Conservation (phyloP, 35 echinoderm and acorn worm genomes). For the Stichopus chloronotus region DNA sequence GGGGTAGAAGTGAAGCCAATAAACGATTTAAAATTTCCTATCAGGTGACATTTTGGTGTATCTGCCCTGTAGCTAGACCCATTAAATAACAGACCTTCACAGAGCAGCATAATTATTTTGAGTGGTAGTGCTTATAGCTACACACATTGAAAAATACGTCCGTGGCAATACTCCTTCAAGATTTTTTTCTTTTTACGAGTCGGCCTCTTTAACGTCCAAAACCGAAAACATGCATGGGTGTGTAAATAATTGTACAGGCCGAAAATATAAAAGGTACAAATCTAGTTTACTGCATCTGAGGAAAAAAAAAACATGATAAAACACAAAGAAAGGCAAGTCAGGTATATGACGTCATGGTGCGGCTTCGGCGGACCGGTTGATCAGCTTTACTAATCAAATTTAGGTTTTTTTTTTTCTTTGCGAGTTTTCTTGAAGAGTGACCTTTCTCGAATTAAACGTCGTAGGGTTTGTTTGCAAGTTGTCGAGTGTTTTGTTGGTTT, state of each 20-base stretch:
- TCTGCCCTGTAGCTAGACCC: too few relatives aligned
- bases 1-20: too few relatives aligned
- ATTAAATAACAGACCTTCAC: too few relatives aligned
- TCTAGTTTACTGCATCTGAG: neutral
- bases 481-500: too few relatives aligned
- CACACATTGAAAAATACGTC: too few relatives aligned
- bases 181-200: neutral
- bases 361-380: neutral
- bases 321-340: neutral
- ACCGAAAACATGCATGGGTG: neutral
- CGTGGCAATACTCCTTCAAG: too few relatives aligned
- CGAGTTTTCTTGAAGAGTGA: neutral
- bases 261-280: neutral
- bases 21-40: too few relatives aligned
- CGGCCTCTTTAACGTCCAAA: neutral
- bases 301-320: neutral
- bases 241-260: neutral
- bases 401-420: neutral
- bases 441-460: constrained; percentile 36
- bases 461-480: neutral
- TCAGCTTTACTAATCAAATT: constrained; percentile 5
- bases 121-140: too few relatives aligned
- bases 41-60: too few relatives aligned
- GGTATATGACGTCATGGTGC: constrained; percentile 19
- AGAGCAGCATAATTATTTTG: too few relatives aligned